Conservation (phyloP, 2,113 vertebrate genomes). For the Hippocampus mohnikei region DNA sequence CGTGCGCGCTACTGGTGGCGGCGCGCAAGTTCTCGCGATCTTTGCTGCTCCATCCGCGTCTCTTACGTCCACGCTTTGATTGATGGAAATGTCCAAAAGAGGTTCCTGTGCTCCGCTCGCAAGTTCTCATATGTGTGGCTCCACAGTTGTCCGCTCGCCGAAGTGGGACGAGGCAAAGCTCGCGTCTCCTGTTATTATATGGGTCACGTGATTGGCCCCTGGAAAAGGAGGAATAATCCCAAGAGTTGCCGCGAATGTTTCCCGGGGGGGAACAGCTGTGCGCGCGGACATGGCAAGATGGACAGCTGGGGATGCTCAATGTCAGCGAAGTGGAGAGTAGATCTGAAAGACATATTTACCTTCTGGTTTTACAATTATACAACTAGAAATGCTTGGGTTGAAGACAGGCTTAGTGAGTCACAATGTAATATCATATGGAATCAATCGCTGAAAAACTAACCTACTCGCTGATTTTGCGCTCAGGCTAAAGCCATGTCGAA, state of each 20-base stretch:
- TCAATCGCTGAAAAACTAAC: no score
- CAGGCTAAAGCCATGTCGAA: no score
- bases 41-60: conserved; percentile 48
- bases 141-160: conserved; percentile 45
- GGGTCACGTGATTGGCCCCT: conserved; percentile 51
- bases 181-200: conserved; percentile 26
- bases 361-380: no score
- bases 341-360: background rate
- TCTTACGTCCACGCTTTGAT: background rate
- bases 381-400: background rate
- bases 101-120: conserved; percentile 7
- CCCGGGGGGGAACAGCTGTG: conserved; percentile 42
- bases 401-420: background rate
- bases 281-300: conserved; percentile 11
- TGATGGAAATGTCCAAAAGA: conserved; percentile 17
- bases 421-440: no score
- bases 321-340: background rate
- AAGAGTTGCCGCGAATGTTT: conserved; percentile 20
- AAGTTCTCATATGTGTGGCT: conserved; percentile 23
- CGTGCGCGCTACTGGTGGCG: conserved; percentile 19
- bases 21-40: conserved; percentile 49
- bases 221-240: background rate
- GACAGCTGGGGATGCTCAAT: conserved; percentile 9
- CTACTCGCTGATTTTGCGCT: no score
- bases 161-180: background rate